Conservation (phyloP, 2,888 invertebrate species). For the Aproaerema taeniolella region DNA sequence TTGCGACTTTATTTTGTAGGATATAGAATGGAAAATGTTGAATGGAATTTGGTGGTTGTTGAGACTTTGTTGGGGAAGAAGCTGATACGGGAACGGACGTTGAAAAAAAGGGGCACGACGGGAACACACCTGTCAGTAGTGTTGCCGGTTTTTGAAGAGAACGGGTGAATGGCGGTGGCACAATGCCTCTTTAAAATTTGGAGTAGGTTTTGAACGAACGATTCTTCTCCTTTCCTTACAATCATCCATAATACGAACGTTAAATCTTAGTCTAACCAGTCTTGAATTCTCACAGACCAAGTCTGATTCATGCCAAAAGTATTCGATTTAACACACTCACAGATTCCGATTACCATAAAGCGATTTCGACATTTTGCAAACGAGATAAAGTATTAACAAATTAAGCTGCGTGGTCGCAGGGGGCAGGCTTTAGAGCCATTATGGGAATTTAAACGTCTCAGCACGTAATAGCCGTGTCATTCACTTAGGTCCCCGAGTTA, state of each 20-base stretch:
- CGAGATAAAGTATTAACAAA: conserved; percentile 3
- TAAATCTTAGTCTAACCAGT: too few relatives aligned
- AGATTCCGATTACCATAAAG: conserved; percentile 6
- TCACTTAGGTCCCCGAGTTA: conserved; percentile 47
- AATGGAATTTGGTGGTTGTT: conserved; percentile 21
- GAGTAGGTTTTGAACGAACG: conserved; percentile 17
- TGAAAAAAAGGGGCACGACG: conserved; percentile 73
- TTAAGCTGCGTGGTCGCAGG: conserved; percentile 3
- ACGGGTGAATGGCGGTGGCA: conserved; percentile 62
- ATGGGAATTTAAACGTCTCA: conserved; percentile 11
- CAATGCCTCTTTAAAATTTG: conserved; percentile 50
- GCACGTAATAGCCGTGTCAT: conserved; percentile 35
- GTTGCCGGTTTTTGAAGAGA: conserved; percentile 74
- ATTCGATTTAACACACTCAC: conserved; percentile 1
- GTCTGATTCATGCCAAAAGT: conserved; percentile 3
- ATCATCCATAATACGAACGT: background rate
- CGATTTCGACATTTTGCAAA: conserved; percentile 6
- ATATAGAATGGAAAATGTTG: conserved; percentile 22
- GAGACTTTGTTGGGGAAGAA: conserved; percentile 29
- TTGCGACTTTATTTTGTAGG: conserved; percentile 25
- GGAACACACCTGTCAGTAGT: conserved; percentile 75
- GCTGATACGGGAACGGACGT: conserved; percentile 65
- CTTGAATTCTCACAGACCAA: too few relatives aligned
- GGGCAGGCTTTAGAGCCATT: conserved; percentile 9
- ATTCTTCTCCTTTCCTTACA: background rate